Evolutionary conservation across 1,140 invertebrate genomes (phyloP).

Genomic region (Drosophila pseudoobscura): DNA sequence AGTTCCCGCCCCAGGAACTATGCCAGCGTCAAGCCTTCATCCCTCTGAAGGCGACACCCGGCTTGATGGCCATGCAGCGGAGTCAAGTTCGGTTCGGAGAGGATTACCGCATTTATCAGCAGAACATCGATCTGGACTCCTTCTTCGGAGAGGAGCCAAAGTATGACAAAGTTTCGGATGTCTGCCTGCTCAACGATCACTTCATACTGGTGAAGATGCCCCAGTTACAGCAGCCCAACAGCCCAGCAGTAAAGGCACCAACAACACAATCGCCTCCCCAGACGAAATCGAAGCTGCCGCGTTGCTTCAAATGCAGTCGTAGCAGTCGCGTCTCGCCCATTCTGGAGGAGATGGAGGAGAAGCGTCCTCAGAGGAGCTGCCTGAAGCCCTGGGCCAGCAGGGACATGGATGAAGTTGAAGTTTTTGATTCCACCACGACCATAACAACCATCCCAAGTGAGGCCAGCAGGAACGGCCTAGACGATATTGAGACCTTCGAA

Average conservation of each 20-base stretch:
- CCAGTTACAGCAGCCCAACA: background rate
- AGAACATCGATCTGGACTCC: conserved; percentile 63
- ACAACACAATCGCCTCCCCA: background rate
- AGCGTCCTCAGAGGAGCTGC: background rate
- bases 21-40: conserved; percentile 3
- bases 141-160: conserved; percentile 66
- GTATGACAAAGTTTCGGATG: conserved; percentile 69
- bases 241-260: background rate
- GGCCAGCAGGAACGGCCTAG: background rate
- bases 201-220: conserved; percentile 80
- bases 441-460: conserved; percentile 10
- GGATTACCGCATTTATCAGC: conserved; percentile 73
- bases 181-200: conserved; percentile 78
- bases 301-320: conserved; percentile 68
- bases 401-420: conserved; percentile 28
- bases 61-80: conserved; percentile 14
- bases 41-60: background rate
- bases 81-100: conserved; percentile 13
- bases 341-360: conserved; percentile 43
- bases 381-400: conserved; percentile 8
- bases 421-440: conserved; percentile 42
- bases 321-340: conserved; percentile 65
- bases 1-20: conserved; percentile 1
- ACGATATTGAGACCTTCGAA: background rate
- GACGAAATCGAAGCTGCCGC: conserved; percentile 37